Conservation (phyloP, 2,888 invertebrate genomes). For the Incurvaria masculella region DNA sequence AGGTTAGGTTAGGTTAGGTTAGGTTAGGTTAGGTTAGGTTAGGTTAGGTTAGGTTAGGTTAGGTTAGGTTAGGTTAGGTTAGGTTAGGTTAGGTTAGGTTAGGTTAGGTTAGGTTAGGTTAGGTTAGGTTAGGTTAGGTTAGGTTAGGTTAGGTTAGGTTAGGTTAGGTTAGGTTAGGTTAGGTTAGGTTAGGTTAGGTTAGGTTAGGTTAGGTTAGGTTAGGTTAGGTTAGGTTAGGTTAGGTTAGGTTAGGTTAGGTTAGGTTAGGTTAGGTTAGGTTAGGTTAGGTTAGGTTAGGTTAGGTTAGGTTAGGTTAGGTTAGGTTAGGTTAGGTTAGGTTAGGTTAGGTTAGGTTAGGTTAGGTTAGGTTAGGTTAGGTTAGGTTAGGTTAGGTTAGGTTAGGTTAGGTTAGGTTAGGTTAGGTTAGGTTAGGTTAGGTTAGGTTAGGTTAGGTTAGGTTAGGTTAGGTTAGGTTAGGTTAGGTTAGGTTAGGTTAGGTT, state of each 20-base stretch:
- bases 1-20: neutral
- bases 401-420: neutral
- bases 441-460: neutral
- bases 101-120: neutral
- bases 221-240: neutral
- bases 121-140: neutral
- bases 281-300: neutral
- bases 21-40: neutral
- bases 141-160: neutral
- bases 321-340: neutral
- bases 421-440: neutral
- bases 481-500: neutral
- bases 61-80: neutral
- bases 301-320: neutral
- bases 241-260: neutral
- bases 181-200: neutral
- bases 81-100: neutral
- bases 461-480: neutral
- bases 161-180: neutral
- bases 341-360: neutral
- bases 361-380: neutral
- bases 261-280: neutral
- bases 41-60: neutral
- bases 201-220: neutral
- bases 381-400: neutral